Evolutionary conservation across 2,888 invertebrate species (phyloP).

Genomic region (Eilema caniola): DNA sequence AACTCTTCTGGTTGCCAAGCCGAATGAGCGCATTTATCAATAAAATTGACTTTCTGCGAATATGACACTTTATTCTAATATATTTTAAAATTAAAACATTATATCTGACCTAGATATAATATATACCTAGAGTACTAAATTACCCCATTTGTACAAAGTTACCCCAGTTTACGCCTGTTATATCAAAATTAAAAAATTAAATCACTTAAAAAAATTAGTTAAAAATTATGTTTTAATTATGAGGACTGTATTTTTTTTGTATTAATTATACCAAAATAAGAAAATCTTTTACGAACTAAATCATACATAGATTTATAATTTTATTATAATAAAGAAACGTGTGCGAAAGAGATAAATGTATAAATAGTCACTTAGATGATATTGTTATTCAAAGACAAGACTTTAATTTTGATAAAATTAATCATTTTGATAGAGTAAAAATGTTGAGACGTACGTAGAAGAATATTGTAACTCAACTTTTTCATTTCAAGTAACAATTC

Average conservation of each 20-base stretch:
- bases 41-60: no score
- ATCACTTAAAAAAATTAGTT: not conserved
- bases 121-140: no score
- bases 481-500: not conserved
- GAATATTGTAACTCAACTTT: not conserved
- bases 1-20: no score
- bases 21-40: no score
- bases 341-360: conserved; percentile 17
- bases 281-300: not conserved
- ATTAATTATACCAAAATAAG: conserved; percentile 7
- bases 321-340: not conserved
- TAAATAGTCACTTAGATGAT: conserved; percentile 27
- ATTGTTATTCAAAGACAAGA: conserved; percentile 48
- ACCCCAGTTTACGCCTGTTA: conserved; percentile 2
- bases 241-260: not conserved
- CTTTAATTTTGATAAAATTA: conserved; percentile 47
- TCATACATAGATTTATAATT: not conserved
- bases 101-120: no score
- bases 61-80: no score
- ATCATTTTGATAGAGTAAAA: conserved; percentile 27
- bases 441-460: not conserved
- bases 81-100: no score
- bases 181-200: conserved; percentile 2
- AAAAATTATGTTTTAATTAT: conserved; percentile 4
- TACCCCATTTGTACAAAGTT: not conserved